A percentile compares a stretch with the other conserved stretches of the same genome.
These are phyloP conservation scores for Apamea crenata DNA, from an alignment of 2,888 invertebrate species.

Conservation along the genomic window DNA sequence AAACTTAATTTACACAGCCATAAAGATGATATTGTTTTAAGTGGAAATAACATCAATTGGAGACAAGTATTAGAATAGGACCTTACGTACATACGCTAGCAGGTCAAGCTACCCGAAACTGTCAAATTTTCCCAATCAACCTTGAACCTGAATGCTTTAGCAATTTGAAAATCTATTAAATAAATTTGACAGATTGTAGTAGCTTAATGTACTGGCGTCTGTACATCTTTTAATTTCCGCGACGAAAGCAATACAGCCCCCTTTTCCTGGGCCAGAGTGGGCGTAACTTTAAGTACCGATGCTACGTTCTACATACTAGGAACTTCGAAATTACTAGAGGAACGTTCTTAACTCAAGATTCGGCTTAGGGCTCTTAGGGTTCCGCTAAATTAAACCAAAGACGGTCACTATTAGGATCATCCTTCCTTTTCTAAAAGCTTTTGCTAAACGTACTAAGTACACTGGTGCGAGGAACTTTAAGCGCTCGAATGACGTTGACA, in stretches of 20 bases:
- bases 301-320: background rate
- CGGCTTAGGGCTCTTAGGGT: background rate
- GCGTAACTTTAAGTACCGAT: background rate
- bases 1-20: too few relatives aligned
- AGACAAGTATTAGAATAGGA: background rate
- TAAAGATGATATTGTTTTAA: background rate
- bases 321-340: conserved; percentile 8
- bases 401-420: background rate
- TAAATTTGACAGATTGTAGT: too few relatives aligned
- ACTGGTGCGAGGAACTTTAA: too few relatives aligned
- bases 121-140: too few relatives aligned
- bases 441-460: background rate
- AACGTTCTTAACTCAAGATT: background rate
- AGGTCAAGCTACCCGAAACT: too few relatives aligned
- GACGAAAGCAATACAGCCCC: background rate
- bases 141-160: too few relatives aligned
- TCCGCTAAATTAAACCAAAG: conserved; percentile 10
- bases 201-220: too few relatives aligned
- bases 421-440: conserved; percentile 4
- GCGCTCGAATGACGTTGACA: background rate
- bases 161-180: too few relatives aligned
- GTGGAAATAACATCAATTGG: too few relatives aligned
- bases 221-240: background rate
- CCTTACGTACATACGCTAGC: too few relatives aligned
- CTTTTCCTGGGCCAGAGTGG: background rate